Base-by-base conservation (phyloP, 2,113 vertebrate species). In the Istiophorus platypterus region DNA sequence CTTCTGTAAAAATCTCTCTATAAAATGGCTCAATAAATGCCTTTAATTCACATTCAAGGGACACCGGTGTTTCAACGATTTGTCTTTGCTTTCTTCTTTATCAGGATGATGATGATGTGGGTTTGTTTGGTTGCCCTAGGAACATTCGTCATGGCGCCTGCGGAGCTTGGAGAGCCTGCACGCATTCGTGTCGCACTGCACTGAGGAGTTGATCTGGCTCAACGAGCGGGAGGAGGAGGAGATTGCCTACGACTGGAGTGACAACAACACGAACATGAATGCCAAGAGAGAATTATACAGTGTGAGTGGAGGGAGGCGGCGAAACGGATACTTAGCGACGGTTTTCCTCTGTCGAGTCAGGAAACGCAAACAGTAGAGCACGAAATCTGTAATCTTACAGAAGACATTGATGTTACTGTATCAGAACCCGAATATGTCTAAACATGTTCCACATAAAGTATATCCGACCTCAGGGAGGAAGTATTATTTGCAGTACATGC, bases 211-310 rank as follows among this genome's bases (percentile, higher is more conserved):
- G 81, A 99, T 99, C 81, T 99, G 99, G 99, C 95, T 99, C 84
- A 99, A 99, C 22, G 97, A 99, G 94, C 96, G 96, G 84, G 98
- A 99, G 92, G 98, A 99, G 91, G 98, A 99, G 89, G 99, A 99
- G 52, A 94, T 99, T 64, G 97, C 98, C 59, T 99, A 94, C 7
- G 98, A 99, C 94, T 99, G 98, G 98, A 98, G 98, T 20, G 96
- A 99, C 89, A 94, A 76, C 88, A 99, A 99, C 94, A 88, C 95
- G 39, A 96, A 95, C 90, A 96, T 98, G 67, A 92, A 93, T 39
- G 93, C 96, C 89, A 99, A 99, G 94, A 97, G 81, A 86, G 96
- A 96, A 56, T 95, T 97, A 59, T 97, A 98, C 93, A 93, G 91
- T 0, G 98, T 99, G 93, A 96, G 97, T 93, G 73, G 26, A 45